A percentile compares a stretch with the other conserved stretches of the same genome.
Conservation (phyloP, 2,797 vertebrate species). For the Okamejei kenojei region DNA sequence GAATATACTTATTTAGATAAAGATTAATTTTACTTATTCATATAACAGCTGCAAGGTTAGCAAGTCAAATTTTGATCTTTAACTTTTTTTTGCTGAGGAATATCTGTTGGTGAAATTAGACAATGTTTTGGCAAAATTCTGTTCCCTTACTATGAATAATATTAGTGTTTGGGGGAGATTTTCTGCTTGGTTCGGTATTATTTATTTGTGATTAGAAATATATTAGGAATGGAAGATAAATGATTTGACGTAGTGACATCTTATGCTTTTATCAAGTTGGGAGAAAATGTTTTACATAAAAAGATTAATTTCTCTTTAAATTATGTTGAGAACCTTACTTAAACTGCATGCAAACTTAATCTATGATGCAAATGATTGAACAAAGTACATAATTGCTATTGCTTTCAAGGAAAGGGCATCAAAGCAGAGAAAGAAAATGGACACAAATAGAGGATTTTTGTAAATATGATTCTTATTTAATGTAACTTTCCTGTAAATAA, state of each 20-base stretch:
- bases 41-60: slow-evolving; percentile 17
- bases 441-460: not conserved
- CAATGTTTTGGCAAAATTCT: slow-evolving; percentile 31
- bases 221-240: slow-evolving; percentile 3
- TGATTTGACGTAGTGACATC: slow-evolving; percentile 15
- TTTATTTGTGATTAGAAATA: slow-evolving; percentile 26
- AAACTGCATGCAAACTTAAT: slow-evolving; percentile 6
- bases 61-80: not conserved
- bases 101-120: slow-evolving; percentile 10
- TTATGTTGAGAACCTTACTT: not conserved
- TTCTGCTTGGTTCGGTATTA: slow-evolving; percentile 19
- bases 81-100: not conserved
- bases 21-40: slow-evolving; percentile 21
- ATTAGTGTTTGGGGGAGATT: not conserved
- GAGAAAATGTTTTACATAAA: slow-evolving; percentile 21
- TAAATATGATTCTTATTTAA: not conserved
- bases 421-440: not conserved
- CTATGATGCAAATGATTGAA: not conserved
- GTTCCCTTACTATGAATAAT: slow-evolving; percentile 1
- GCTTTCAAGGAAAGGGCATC: not conserved
- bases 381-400: not conserved
- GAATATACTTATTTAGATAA: not conserved
- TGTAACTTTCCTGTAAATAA: not conserved
- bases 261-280: slow-evolving; percentile 29
- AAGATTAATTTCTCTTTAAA: not conserved